Base-by-base conservation (phyloP, 2,888 invertebrate species). In the Rhamphomyia laevipes region DNA sequence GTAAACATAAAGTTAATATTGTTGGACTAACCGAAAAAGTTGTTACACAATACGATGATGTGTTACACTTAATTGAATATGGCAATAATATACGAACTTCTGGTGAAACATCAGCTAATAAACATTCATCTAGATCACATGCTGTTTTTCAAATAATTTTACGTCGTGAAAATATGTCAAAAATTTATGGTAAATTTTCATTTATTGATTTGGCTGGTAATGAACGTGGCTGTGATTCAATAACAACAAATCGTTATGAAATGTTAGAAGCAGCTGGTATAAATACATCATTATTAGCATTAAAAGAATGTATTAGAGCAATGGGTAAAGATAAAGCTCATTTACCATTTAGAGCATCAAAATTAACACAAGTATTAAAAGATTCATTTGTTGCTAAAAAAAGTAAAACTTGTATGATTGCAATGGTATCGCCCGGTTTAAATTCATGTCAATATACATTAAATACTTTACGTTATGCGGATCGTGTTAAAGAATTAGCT, bases 341-440 rank as follows among this genome's bases (percentile, higher is more conserved):
- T 73, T 74, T 95, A 57, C 95, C 96, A 23, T 96, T 96, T 76
- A 77, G 96, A 61, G 93, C 91, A 50, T 92, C 91, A 64, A 95
- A 95, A 72, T 75, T 95, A 47, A 95, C 94, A 21, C 86, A 85
- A 67, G 94, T 96, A 53, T 74, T 96, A 51, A 78, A 92, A 58
- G 95, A 96, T 75, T 90, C 90, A 43, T 96, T 96, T 73, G 92
- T 95, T 62, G 94, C 94, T 35, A 89, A 92, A 68, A 94, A 94
- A 72, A 90, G 92, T 16, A 82, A 85, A 66, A 95, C 94, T 21
- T 96, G 95, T 73, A 96, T 96, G 95, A 93, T 96, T 68, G 93
- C 95, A 47, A 96, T 94, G 92, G 89, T 96, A 59, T 93, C 92
- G 49, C 95, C 95, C 18, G 92, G 93, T 53, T 79, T 92, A 76